phyloP scores from a whole-genome alignment of 1,140 invertebrate species.

The Diplogasteroides magnus region DNA sequence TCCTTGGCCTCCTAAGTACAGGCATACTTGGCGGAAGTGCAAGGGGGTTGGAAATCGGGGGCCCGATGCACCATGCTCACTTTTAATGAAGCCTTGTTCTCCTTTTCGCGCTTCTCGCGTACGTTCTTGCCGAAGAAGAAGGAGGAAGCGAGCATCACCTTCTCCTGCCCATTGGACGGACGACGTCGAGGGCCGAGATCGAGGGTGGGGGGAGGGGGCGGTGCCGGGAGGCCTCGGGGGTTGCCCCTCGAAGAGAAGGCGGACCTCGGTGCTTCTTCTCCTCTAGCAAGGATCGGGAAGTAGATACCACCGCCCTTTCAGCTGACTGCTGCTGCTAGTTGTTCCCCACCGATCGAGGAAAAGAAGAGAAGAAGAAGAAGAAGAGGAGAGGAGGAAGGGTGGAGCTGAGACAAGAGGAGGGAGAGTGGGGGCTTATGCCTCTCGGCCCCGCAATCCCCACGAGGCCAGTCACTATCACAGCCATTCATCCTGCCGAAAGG shows the following conservation, averaged over 20 bases:
- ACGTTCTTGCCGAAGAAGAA: constrained; percentile 29
- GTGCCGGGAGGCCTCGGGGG: no score
- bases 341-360: not conserved
- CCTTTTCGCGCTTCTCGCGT: constrained; percentile 12
- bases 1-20: not conserved
- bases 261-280: not conserved
- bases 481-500: no score
- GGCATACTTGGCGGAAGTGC: no score
- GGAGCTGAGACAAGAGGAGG: not conserved
- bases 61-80: no score
- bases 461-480: no score
- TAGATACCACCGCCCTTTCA: no score
- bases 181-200: not conserved
- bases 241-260: not conserved
- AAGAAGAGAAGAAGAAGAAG: not conserved
- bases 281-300: no score
- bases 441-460: no score
- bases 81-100: not conserved
- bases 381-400: not conserved
- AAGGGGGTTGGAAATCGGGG: no score
- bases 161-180: no score
- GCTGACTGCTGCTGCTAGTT: no score
- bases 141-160: constrained; percentile 24
- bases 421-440: not conserved
- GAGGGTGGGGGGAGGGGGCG: not conserved